Base-by-base conservation (phyloP, 2,797 vertebrate species). In the Sphenopsis melanotis region DNA sequence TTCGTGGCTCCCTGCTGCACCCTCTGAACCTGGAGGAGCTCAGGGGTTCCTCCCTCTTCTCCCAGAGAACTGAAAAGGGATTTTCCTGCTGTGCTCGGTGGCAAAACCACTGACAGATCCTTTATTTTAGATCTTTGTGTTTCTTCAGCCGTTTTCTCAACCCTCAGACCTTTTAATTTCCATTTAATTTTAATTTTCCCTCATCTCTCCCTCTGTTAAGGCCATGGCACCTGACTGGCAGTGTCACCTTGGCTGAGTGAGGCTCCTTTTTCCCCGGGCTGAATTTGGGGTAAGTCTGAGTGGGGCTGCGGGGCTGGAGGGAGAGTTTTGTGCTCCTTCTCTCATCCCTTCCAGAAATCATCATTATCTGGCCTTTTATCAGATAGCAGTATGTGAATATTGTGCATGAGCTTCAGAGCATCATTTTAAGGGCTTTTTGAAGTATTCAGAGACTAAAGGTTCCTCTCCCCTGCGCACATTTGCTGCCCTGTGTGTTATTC, bases 311-410 rank as follows among this genome's bases (percentile, higher is more conserved):
- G 9, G 20, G 2, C 8, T 12, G 55, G 32, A 72, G 18, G 71
- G 41, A 80, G 37, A 39, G 39, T 49, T 57, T 23, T 36, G 26
- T n/a, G 61, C 59, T 47, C 34, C 66, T 82, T 39, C 34, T 37
- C 16, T 47, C 5, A 1, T 22, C 59, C 65, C 47, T 74, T 60
- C 41, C 30, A 42, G 46, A 63, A 30, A 12, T 32, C 24, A 4
- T 7, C 37, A 30, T 47, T 32, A 47, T 3, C 23, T 32, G 69
- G 30, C 34, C 57, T 81, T 55, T 26, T 22, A 13, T 15, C 32
- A 17, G 47, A 0, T 37, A 12, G 2, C 30, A 14, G 10, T 7
- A 1, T 1, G 2, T 11, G 10, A 44, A 26, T 20, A 5, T 11
- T 4, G 5, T 18, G 57, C 23, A 6, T 5, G 16, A 20, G 46